Evolutionary conservation across 2,797 vertebrate species (phyloP), one percentile per base, ranked within the genome.

Genomic region (Poeciliopsis turneri): DNA sequence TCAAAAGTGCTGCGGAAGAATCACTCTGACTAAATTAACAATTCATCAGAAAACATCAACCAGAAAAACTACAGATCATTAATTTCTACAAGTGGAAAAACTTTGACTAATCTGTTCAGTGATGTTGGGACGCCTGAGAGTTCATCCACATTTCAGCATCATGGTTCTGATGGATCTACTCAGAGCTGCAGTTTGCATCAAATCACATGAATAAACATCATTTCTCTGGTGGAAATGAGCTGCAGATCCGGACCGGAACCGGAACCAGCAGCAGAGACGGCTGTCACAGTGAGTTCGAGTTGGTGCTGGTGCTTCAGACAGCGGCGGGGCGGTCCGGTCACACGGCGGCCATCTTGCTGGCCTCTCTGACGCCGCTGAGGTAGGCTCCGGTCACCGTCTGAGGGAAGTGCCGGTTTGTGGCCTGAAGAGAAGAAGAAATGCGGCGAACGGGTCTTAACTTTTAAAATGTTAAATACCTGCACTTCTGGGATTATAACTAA

Each of bases 311-410:
- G 91, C 69, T 83, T 46, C 36, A 78, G 74, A 41, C 64, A 36
- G 41, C 53, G 79, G 66, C 55, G 77, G 41, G 57, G 51, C 16
- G n/a, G 55, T 51, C 57, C 20, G 72, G 79, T 88, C 83, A 95
- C 79, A 93, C 80, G 2, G 97, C 97, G 57, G 97, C 95, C 88
- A 99, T 99, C 95, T 99, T 99, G 95, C 98, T 99, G 1, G 98
- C 98, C 95, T 99, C 98, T 90, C 98, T 94, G 84, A 99, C 97
- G 0, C 98, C 98, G 55, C 98, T 99, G 93, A 99, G 91, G 91
- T 99, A 99, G 57, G 98, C 98, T 66, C 98, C 98, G 1, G 98
- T 98, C 79, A 99, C 98, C 0, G 98, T 99, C 86, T 99, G 98
- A 85, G 98, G 98, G 86, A 99, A 99, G 93, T 99, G 98, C 78